Evolutionary conservation across 2,113 vertebrate species (phyloP).

Genomic region (Prunella himalayana): DNA sequence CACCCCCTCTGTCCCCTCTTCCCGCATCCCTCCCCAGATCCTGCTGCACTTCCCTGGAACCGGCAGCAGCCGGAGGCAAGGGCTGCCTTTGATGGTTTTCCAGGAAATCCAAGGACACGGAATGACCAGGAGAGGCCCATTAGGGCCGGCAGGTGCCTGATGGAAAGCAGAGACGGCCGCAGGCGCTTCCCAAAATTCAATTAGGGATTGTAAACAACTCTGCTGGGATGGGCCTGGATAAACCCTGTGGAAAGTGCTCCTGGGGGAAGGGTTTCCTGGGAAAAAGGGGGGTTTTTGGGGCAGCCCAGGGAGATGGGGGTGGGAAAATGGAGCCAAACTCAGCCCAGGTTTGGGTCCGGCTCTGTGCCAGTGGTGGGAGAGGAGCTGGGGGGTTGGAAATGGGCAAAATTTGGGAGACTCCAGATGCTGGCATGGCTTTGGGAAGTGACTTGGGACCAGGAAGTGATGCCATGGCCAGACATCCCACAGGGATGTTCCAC

Average conservation of each 20-base stretch:
- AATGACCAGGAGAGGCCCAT: no score
- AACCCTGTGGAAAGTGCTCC: neutral
- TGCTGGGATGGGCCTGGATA: neutral
- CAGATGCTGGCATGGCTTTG: rapidly evolving
- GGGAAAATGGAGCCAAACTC: neutral
- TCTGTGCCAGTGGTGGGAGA: neutral
- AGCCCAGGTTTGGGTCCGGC: neutral
- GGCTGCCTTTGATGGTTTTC: no score
- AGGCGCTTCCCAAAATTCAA: neutral
- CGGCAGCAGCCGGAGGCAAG: no score
- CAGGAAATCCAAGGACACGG: no score
- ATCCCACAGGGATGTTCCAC: neutral
- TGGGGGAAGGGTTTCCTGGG: neutral
- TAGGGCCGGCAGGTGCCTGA: no score
- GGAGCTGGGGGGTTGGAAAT: neutral
- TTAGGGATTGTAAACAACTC: neutral
- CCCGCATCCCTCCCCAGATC: no score
- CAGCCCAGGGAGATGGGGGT: neutral
- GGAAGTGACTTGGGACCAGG: neutral
- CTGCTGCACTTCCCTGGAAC: no score
- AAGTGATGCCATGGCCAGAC: rapidly evolving
- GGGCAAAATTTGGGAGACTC: neutral
- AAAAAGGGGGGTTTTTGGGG: neutral
- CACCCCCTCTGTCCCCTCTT: no score
- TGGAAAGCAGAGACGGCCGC: neutral